These are phyloP conservation scores for Morelia viridis DNA, from an alignment of 2,797 vertebrate species.

Conservation along the genomic window DNA sequence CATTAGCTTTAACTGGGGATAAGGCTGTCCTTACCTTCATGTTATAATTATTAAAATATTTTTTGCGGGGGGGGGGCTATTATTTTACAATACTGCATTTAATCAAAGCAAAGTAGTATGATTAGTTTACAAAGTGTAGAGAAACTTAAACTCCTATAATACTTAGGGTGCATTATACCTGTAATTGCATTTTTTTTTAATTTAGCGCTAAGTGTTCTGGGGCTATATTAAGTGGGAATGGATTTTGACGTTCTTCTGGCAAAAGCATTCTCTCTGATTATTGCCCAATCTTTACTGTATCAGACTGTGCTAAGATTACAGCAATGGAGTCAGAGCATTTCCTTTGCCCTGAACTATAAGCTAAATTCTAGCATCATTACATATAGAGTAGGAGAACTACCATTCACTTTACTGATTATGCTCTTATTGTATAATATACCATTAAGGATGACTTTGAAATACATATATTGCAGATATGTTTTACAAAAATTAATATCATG, in stretches of 20 bases:
- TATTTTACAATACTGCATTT: not conserved
- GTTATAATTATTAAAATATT: not conserved
- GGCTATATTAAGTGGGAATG: not conserved
- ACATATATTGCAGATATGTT: not conserved
- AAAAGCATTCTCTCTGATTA: not conserved
- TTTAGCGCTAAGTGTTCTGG: not conserved
- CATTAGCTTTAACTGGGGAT: not conserved
- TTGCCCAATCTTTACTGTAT: too few relatives aligned
- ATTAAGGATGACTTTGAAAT: not conserved
- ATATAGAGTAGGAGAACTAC: not conserved
- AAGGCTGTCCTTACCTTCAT: not conserved
- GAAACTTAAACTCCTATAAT: not conserved
- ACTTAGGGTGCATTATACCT: not conserved
- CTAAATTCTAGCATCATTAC: not conserved
- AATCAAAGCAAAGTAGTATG: not conserved
- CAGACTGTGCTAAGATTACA: not conserved
- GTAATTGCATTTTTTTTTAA: not conserved
- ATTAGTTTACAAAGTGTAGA: not conserved
- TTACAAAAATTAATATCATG: not conserved
- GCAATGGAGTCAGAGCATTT: not conserved
- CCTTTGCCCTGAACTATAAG: not conserved
- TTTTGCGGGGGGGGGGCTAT: not conserved
- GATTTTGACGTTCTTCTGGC: too few relatives aligned
- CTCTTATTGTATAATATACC: not conserved
- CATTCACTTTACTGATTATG: not conserved